A percentile compares a stretch with the other conserved stretches of the same genome.
Evolutionary conservation across 1,140 invertebrate genomes (phyloP).

Genomic region (Cheumatopsyche charites): DNA sequence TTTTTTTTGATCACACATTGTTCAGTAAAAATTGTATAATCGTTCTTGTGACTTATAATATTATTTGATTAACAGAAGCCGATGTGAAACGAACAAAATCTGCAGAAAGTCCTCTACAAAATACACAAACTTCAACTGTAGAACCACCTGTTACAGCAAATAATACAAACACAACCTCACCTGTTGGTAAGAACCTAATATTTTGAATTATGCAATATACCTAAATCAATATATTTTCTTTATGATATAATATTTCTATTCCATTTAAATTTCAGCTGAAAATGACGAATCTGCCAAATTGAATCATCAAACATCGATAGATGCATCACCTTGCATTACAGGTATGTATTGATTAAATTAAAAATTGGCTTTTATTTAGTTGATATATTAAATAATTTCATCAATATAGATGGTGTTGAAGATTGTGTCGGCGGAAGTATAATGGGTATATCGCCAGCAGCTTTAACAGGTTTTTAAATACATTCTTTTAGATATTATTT

Average conservation of each 20-base stretch:
- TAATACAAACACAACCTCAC: conserved; percentile 28
- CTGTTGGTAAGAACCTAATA: conserved; percentile 1
- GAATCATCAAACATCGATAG: conserved; percentile 40
- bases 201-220: neutral
- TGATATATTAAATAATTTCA: conserved; percentile 1
- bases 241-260: conserved; percentile 22
- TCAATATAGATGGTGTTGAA: conserved; percentile 55
- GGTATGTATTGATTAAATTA: conserved; percentile 29
- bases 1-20: neutral
- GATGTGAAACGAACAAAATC: conserved; percentile 41
- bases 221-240: neutral
- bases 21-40: neutral
- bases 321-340: conserved; percentile 44
- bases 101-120: conserved; percentile 34
- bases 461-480: conserved; percentile 58
- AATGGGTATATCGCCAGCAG: conserved; percentile 62
- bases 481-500: neutral
- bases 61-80: conserved; percentile 32
- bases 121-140: neutral
- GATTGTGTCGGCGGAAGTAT: conserved; percentile 63
- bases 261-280: conserved; percentile 40
- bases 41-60: neutral
- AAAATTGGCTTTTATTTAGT: neutral
- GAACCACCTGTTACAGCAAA: conserved; percentile 2
- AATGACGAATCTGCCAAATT: conserved; percentile 33